A percentile compares a stretch with the other conserved stretches of the same genome.
phyloP scores from a whole-genome alignment of 2,113 vertebrate species.

The Cinclus mexicanus region DNA sequence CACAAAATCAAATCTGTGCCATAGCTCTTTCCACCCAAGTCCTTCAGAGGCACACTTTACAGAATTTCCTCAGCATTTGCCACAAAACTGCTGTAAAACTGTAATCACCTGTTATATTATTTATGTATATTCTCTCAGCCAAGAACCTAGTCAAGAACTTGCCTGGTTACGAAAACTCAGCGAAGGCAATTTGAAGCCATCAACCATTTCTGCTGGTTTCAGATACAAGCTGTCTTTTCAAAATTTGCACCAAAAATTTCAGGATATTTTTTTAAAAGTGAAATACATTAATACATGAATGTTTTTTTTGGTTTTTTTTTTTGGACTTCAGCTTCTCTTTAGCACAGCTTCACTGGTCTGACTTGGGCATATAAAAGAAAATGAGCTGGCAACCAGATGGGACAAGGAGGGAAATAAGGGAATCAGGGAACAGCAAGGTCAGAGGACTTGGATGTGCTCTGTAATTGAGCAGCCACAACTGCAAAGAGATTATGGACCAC shows the following conservation, averaged over 20 bases:
- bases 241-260: neutral
- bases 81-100: neutral
- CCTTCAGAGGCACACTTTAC: neutral
- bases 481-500: neutral
- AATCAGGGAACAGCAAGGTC: neutral
- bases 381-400: neutral
- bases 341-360: neutral
- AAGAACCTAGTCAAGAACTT: neutral
- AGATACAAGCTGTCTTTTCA: neutral
- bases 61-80: neutral
- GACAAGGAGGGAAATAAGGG: neutral
- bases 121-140: neutral
- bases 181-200: neutral
- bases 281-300: neutral
- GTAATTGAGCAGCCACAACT: neutral
- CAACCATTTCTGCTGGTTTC: neutral
- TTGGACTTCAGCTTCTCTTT: neutral
- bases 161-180: neutral
- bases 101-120: neutral
- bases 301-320: neutral
- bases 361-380: neutral
- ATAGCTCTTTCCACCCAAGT: neutral
- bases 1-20: neutral
- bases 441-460: neutral
- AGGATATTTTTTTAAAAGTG: neutral